Evolutionary conservation across 2,888 invertebrate genomes (phyloP).

Genomic region (Cheilosia soror): DNA sequence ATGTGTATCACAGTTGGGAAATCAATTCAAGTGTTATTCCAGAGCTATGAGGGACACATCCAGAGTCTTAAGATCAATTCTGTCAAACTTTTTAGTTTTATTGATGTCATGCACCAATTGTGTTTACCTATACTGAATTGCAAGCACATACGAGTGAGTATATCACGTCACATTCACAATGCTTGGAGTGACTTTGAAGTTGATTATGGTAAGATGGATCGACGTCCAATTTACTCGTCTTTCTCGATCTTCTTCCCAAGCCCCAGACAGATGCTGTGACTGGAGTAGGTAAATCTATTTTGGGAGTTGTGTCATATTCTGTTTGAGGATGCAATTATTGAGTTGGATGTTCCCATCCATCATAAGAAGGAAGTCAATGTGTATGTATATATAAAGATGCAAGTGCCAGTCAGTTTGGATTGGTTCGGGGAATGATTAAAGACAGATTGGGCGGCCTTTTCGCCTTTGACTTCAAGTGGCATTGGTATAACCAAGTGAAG

Average conservation of each 20-base stretch:
- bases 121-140: not conserved
- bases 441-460: conserved; percentile 23
- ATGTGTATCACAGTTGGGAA: conserved; percentile 49
- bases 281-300: conserved; percentile 49
- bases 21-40: conserved; percentile 62
- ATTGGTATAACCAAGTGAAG: conserved; percentile 47
- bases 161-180: not conserved
- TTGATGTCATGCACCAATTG: conserved; percentile 1
- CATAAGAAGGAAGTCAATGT: conserved; percentile 21
- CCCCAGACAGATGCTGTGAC: not conserved
- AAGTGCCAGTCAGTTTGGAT: not conserved
- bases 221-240: conserved; percentile 24
- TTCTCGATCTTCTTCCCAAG: conserved; percentile 33
- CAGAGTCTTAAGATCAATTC: conserved; percentile 12
- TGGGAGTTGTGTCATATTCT: conserved; percentile 40
- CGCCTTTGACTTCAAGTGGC: conserved; percentile 59
- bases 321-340: conserved; percentile 44
- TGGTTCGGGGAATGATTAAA: conserved; percentile 15
- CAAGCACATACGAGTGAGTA: not conserved
- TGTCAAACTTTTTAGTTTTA: conserved; percentile 4
- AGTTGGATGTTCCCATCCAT: not conserved
- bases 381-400: not conserved
- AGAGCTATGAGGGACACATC: not conserved
- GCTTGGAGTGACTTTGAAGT: conserved; percentile 33
- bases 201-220: conserved; percentile 28